Evolutionary conservation across 1,140 invertebrate species (phyloP).

Genomic region (Drosophila pectinifera): DNA sequence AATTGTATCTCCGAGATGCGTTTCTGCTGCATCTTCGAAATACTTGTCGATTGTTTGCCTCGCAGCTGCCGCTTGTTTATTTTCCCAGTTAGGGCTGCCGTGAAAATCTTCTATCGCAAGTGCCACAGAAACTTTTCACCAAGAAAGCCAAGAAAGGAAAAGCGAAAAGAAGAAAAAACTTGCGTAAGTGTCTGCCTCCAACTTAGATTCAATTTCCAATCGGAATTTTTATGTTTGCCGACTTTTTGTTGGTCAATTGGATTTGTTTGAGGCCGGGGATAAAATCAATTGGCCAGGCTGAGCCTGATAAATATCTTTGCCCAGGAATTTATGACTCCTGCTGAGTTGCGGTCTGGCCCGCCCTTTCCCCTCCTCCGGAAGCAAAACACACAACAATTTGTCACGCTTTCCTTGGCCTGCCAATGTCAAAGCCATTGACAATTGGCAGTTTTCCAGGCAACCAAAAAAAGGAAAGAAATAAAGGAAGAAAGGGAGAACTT

Average conservation of each 20-base stretch:
- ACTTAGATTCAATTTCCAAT: constrained; percentile 45
- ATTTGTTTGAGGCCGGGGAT: constrained; percentile 24
- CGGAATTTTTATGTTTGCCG: constrained; percentile 34
- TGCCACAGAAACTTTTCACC: constrained; percentile 44
- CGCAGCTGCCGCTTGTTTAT: constrained; percentile 51
- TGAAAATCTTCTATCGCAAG: constrained; percentile 47
- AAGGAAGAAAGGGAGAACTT: constrained; percentile 42
- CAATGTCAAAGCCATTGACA: constrained; percentile 59
- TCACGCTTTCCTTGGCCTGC: constrained; percentile 55
- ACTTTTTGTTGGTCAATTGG: constrained; percentile 49
- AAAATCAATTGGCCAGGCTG: constrained; percentile 65
- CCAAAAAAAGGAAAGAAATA: constrained; percentile 17
- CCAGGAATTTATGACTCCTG: constrained; percentile 63
- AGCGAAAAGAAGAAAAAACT: constrained; percentile 15
- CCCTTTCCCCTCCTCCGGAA: not conserved
- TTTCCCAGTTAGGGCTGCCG: constrained; percentile 50
- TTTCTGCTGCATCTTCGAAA: constrained; percentile 49
- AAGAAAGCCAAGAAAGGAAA: not conserved
- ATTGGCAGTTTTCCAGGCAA: constrained; percentile 39
- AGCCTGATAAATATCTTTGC: constrained; percentile 52
- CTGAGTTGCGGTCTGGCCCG: constrained; percentile 26
- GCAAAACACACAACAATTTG: constrained; percentile 60
- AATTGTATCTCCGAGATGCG: constrained; percentile 67
- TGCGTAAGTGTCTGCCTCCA: constrained; percentile 32
- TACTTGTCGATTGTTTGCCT: constrained; percentile 60